Conservation (phyloP, 2,797 vertebrate species). For the Sebastes variabilis region DNA sequence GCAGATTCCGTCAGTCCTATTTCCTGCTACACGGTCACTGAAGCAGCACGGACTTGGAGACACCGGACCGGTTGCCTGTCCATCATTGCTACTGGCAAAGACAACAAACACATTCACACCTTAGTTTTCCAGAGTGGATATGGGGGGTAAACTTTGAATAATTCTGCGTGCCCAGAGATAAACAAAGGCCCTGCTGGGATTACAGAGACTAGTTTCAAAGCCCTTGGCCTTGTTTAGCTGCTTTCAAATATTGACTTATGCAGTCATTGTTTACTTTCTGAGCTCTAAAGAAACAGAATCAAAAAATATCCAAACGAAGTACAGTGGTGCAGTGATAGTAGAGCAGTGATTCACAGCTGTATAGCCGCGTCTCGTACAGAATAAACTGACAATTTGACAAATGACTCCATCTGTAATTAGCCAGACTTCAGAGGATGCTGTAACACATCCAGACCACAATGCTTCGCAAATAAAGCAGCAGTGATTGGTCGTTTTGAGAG, state of each 20-base stretch:
- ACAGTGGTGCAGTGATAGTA: neutral
- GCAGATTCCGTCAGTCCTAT: neutral
- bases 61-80: neutral
- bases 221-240: neutral
- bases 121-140: neutral
- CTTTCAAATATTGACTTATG: neutral
- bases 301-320: neutral
- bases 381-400: constrained; percentile 26
- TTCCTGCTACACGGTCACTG: neutral
- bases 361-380: neutral
- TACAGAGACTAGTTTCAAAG: neutral
- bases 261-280: neutral
- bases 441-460: neutral
- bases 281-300: neutral
- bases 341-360: neutral
- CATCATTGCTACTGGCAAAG: neutral
- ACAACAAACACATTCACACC: neutral
- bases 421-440: neutral
- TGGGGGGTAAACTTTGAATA: neutral
- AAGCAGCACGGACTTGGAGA: neutral
- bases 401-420: constrained; percentile 4
- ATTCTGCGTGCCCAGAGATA: neutral
- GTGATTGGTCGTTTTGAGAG: constrained; percentile 11
- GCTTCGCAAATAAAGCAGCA: constrained; percentile 10
- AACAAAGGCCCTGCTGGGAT: neutral